Conservation (phyloP, 92 coral and sea anemone genomes). For the Montipora capitata region DNA sequence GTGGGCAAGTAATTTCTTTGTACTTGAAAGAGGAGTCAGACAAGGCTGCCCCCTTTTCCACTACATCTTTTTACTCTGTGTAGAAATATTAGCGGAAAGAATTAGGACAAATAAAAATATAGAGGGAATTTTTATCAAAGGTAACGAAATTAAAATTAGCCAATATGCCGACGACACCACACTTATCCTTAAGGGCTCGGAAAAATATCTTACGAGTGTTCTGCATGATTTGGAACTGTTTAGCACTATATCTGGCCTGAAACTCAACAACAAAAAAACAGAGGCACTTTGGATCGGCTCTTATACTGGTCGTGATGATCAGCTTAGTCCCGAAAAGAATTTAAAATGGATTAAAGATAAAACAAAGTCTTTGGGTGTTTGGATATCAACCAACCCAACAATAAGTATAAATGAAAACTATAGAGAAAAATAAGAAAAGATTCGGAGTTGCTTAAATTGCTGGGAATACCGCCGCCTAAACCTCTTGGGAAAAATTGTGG, state of each 20-base stretch:
- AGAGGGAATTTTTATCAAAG: not conserved
- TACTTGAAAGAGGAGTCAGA: not conserved
- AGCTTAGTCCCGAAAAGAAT: too few species aligned
- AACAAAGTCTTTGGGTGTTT: too few species aligned
- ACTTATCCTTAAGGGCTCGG: not conserved
- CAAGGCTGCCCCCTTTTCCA: not conserved
- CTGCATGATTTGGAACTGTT: constrained; percentile 2
- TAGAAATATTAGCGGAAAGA: not conserved
- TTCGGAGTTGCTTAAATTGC: too few species aligned
- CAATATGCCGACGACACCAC: not conserved
- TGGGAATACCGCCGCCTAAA: too few species aligned
- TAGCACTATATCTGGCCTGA: not conserved
- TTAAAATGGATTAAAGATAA: too few species aligned
- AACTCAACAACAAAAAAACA: too few species aligned
- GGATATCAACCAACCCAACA: too few species aligned
- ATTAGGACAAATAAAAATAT: not conserved
- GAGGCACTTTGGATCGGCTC: too few species aligned
- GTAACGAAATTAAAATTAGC: not conserved
- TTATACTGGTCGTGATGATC: too few species aligned
- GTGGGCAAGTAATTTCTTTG: not conserved
- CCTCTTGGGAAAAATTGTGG: too few species aligned
- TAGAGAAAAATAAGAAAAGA: too few species aligned
- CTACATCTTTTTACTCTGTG: not conserved
- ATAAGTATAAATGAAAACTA: too few species aligned
- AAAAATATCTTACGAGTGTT: not conserved